Evolutionary conservation across 2,888 invertebrate species (phyloP).

Genomic region (Resseliella maxima): DNA sequence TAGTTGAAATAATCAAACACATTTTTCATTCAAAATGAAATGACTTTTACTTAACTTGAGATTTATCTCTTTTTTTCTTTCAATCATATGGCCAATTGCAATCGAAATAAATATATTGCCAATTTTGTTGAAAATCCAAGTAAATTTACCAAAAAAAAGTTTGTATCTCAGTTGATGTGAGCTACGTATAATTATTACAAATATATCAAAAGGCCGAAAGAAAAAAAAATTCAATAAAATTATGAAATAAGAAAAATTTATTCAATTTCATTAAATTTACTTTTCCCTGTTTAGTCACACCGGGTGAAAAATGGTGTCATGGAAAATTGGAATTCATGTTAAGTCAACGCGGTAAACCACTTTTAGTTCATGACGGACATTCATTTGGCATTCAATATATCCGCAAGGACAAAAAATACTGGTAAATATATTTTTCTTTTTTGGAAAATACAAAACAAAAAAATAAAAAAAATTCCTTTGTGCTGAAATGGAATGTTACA

Average conservation of each 20-base stretch:
- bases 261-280: neutral
- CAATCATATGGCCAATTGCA: too few species aligned
- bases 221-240: too few species aligned
- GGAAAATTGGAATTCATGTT: conserved; percentile 68
- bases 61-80: neutral
- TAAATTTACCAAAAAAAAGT: too few species aligned
- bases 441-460: too few species aligned
- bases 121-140: too few species aligned
- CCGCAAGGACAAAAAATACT: conserved; percentile 68
- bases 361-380: conserved; percentile 67
- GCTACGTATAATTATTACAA: too few species aligned
- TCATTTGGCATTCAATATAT: conserved; percentile 68
- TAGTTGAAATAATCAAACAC: neutral
- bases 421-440: too few species aligned
- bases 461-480: neutral
- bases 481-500: neutral
- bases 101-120: too few species aligned
- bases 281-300: conserved; percentile 63
- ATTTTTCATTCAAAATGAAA: neutral
- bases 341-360: conserved; percentile 67
- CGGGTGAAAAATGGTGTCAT: conserved; percentile 68
- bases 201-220: too few species aligned
- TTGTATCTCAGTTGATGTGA: too few species aligned
- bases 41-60: too few species aligned
- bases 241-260: too few species aligned